Evolutionary conservation across 2,888 invertebrate species (phyloP), one percentile per base, ranked within the genome.

Genomic region (Anthrax anthrax): DNA sequence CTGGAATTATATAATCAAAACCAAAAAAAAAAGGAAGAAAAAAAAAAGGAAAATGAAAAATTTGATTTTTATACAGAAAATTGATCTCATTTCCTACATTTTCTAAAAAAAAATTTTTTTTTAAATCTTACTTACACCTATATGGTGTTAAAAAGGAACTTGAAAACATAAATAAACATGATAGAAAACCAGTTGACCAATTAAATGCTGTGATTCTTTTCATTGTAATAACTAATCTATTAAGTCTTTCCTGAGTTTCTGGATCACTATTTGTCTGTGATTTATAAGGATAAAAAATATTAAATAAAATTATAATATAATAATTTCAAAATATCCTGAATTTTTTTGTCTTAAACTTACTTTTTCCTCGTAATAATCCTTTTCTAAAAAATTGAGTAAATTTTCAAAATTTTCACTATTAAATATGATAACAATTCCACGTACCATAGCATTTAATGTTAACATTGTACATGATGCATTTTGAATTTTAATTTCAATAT

Each of bases 381-480:
- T 3, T 29, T 48, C 47, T 18, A 48, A 41, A 32, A 44, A 42
- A 37, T 19, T 18, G 45, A 51, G 42, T 29, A 51, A 47, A 12
- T n/a, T 32, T 27, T 47, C 46, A 23, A 44, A 47, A 37, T 42
- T 32, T 27, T 43, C 16, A 34, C 39, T 32, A 17, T 46, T 29
- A 12, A 37, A 14, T n/a, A 41, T 29, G 14, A 50, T 38, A 18
- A 42, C 38, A 16, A 43, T 29, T 4, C 47, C 47, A 13, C 50
- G 32, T 2, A 39, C 18, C 16, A 49, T 27, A n/a, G 46, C 27
- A 39, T 47, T 51, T 29, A 51, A 44, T 46, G 43, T 47, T 36
- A 51, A 37, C 1, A 49, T 47, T 14, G 45, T 13, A 37, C 46
- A 45, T 16, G 41, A 51, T 8, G 42, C 37, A 18, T 51, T 49